Conservation (phyloP, 2,888 invertebrate species). For the Copidosoma aretas region DNA sequence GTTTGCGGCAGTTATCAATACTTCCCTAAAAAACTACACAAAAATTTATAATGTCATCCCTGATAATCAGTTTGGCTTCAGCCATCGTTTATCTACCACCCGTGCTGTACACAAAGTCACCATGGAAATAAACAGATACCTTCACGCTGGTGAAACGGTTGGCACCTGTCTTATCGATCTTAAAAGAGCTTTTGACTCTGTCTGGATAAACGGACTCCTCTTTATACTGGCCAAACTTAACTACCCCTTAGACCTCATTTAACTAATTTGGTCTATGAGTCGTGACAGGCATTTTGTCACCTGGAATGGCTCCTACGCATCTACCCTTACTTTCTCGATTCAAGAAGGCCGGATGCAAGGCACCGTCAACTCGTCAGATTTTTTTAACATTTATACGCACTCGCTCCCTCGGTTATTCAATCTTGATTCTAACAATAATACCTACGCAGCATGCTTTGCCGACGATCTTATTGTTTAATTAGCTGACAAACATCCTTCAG, state of each 20-base stretch:
- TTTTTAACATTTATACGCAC: conserved; percentile 38
- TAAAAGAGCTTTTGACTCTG: conserved; percentile 5
- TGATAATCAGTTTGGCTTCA: conserved; percentile 4
- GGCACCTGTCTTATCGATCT: not conserved
- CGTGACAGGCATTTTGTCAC: too few relatives aligned
- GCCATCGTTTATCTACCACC: not conserved
- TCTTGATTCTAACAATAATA: too few relatives aligned
- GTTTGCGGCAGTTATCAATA: not conserved
- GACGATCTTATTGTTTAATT: too few relatives aligned
- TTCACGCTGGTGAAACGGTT: not conserved
- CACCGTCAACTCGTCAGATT: conserved; percentile 37
- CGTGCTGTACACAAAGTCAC: not conserved
- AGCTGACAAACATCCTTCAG: not conserved
- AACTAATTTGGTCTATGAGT: not conserved
- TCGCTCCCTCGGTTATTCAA: conserved; percentile 6
- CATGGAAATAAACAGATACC: not conserved
- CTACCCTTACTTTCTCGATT: too few relatives aligned
- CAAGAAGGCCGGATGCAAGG: conserved; percentile 23
- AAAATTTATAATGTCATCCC: not conserved
- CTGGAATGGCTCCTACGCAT: too few relatives aligned
- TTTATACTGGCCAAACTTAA: not conserved
- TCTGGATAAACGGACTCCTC: conserved; percentile 1
- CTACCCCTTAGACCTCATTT: not conserved
- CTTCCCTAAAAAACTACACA: not conserved
- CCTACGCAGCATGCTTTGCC: too few relatives aligned